A percentile compares a stretch with the other conserved stretches of the same genome.
These are phyloP conservation scores for Vanessa cardui DNA, from an alignment of 2,888 invertebrate genomes.

Conservation along the genomic window DNA sequence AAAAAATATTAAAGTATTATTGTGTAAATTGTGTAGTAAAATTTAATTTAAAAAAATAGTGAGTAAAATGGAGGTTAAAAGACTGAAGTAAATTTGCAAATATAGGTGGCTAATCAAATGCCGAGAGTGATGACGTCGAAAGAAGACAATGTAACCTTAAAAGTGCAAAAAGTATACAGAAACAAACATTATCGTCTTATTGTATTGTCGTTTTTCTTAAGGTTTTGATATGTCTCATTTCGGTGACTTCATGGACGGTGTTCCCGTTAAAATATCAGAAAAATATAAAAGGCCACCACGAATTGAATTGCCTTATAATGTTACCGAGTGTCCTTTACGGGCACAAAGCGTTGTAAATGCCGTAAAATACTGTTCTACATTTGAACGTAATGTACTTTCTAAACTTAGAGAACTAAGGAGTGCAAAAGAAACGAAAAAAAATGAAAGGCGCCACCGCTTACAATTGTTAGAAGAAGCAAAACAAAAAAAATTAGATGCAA, in stretches of 20 bases:
- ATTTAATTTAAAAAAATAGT: constrained; percentile 39
- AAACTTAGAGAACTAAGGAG: constrained; percentile 88
- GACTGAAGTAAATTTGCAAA: constrained; percentile 32
- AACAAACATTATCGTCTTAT: constrained; percentile 75
- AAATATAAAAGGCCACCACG: constrained; percentile 90
- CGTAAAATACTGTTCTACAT: constrained; percentile 84
- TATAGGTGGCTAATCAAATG: constrained; percentile 46
- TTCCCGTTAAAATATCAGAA: constrained; percentile 94
- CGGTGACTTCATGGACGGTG: constrained; percentile 89
- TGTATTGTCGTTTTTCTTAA: constrained; percentile 57
- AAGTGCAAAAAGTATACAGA: constrained; percentile 67
- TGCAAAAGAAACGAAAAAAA: constrained; percentile 84
- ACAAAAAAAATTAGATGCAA: constrained; percentile 79
- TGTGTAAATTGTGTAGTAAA: constrained; percentile 27
- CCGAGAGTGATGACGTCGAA: constrained; percentile 73
- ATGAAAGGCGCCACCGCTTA: constrained; percentile 84
- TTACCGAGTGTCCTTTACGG: constrained; percentile 62
- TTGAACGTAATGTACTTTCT: constrained; percentile 87
- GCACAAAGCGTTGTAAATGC: constrained; percentile 68
- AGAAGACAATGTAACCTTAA: constrained; percentile 76
- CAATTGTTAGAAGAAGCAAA: constrained; percentile 83
- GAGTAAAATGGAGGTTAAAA: constrained; percentile 50
- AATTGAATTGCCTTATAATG: constrained; percentile 79
- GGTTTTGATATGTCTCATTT: constrained; percentile 77
- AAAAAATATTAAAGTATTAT: constrained; percentile 30